These are phyloP conservation scores for Istiophorus platypterus DNA, from an alignment of 2,113 vertebrate species.

Conservation along the genomic window DNA sequence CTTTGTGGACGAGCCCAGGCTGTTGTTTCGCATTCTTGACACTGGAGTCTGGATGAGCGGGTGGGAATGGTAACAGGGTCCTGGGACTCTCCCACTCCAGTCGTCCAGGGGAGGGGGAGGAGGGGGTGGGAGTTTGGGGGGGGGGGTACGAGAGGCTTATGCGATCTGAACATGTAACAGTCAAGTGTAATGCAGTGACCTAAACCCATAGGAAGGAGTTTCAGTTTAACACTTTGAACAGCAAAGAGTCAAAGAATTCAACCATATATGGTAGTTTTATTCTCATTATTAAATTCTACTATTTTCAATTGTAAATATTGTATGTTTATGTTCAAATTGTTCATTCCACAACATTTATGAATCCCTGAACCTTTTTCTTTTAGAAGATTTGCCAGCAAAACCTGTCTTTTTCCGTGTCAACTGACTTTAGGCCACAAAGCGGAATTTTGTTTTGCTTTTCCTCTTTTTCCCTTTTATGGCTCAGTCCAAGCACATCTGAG, in stretches of 20 bases:
- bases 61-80: slow-evolving; percentile 84
- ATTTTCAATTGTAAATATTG: not conserved
- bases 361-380: not conserved
- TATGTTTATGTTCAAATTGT: not conserved
- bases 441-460: no score
- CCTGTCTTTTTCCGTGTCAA: no score
- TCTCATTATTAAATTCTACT: no score
- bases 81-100: slow-evolving; percentile 16
- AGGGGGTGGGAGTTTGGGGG: not conserved
- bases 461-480: no score
- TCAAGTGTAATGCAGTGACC: not conserved
- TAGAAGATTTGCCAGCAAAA: no score
- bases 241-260: not conserved
- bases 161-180: not conserved
- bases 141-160: no score
- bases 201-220: not conserved
- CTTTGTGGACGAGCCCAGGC: slow-evolving; percentile 66
- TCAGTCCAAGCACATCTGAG: no score
- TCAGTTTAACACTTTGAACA: not conserved
- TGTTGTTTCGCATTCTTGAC: slow-evolving; percentile 78
- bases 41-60: slow-evolving; percentile 82
- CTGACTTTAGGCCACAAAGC: no score
- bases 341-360: not conserved
- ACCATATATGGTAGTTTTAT: no score
- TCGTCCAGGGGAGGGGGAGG: slow-evolving; percentile 56